Base-by-base conservation (phyloP, 2,888 invertebrate species). In the Leptura quadrifasciata region DNA sequence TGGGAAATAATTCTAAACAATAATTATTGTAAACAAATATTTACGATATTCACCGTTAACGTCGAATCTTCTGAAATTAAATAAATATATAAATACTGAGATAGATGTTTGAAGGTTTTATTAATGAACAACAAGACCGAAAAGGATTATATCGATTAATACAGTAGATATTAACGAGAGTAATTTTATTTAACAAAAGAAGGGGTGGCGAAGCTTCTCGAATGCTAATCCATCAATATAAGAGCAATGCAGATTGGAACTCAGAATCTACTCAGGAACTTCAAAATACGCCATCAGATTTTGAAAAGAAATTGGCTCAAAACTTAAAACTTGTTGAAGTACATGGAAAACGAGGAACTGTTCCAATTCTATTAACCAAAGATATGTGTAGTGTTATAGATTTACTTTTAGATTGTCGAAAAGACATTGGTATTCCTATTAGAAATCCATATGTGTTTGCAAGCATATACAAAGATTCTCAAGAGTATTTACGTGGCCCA, bases 341-440 rank as follows among this genome's bases (percentile, higher is more conserved):
- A 47, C 47, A 47, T 47, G 47, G 47, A 47, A 47, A 47, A 47
- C 8, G 47, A 47, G 47, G 47, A 47, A 47, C 47, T 47, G 47
- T 47, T 47, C 47, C 47, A 47, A 47, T 47, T 47, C 47, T 47
- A 47, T 47, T 47, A 47, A 47, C 47, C 47, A 47, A 47, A 47
- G 47, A 47, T 47, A 47, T 47, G 47, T 47, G 47, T 47, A 47
- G 3, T 15, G 8, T 47, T 47, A 47, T 47, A 47, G 47, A 47
- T 47, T 47, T 47, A 47, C 47, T 47, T 47, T 47, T 47, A 2
- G 10, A 47, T 47, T n/a, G 47, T 47, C 47, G 47, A 47, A 47
- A 47, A 47, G 47, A 47, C n/a, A 47, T 47, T 47, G 10, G 47
- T 47, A 47, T 47, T 47, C 47, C 47, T 47, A 47, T n/a, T 47